Percentiles rank a stretch among this genome's conserved stretches.
phyloP scores from a whole-genome alignment of 2,113 vertebrate species.

The Orthonyx spaldingii region DNA sequence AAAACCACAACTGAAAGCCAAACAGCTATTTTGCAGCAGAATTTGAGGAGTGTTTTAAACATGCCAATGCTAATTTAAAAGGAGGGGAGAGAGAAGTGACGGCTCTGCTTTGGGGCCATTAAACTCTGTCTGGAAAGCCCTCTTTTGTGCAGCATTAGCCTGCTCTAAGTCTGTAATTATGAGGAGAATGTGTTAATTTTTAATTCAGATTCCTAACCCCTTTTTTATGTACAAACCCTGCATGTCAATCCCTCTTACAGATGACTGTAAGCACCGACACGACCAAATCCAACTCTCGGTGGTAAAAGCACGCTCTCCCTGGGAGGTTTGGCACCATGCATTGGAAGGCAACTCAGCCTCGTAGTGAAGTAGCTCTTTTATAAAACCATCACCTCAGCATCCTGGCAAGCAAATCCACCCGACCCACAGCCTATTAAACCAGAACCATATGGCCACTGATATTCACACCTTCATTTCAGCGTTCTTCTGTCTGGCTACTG shows the following conservation, averaged over 20 bases:
- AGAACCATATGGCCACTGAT: not conserved
- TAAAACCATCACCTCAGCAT: not conserved
- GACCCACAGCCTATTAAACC: not conserved
- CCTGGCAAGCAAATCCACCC: not conserved
- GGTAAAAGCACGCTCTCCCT: not conserved
- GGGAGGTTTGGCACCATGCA: not conserved
- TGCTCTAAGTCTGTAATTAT: constrained; percentile 5
- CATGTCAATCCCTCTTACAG: not conserved
- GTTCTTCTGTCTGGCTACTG: not conserved
- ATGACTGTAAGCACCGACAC: not conserved
- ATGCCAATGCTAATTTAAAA: not conserved
- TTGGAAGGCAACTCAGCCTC: not conserved
- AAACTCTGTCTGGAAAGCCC: constrained; percentile 2
- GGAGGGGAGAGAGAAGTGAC: not conserved
- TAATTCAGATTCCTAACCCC: constrained; percentile 28
- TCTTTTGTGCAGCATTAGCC: not conserved
- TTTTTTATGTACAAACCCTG: not conserved
- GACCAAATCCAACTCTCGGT: not conserved
- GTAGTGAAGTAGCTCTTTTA: not conserved
- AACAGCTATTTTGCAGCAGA: constrained; percentile 13
- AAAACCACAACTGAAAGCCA: not conserved
- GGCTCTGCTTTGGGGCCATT: not conserved
- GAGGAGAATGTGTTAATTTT: constrained; percentile 18
- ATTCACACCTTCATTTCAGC: not conserved
- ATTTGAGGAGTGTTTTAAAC: not conserved